Base-by-base conservation (phyloP, 2,797 vertebrate genomes). In the Otolemur crassicaudatus region DNA sequence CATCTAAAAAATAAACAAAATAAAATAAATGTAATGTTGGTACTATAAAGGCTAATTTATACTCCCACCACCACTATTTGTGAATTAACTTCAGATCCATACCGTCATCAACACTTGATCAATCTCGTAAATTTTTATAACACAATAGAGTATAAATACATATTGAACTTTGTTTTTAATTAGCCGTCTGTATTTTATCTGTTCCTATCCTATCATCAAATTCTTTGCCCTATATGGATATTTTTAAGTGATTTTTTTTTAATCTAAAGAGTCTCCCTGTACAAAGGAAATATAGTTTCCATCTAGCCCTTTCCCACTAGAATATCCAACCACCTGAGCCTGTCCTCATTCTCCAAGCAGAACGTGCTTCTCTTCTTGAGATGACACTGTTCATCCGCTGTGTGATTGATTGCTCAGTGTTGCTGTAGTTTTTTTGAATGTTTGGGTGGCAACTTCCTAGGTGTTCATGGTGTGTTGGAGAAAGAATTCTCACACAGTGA, bases 161-260 rank as follows among this genome's bases (percentile, higher is more conserved):
- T 37, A 87, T 2, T 20, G 4, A 90, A 65, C 67, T 58, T 76
- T 94, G 9, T 60, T 89, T 96, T 75, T 61, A 87, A 84, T 73
- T 80, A 86, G 69, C 20, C 43, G 5, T 29, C 69, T 86, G 0
- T 29, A 76, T 93, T 92, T 87, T 70, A 16, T 63, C 43, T 61
- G 16, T 43, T 75, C 16, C n/a, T 67, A 40, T 49, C 46, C 29
- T 83, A 14, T 96, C 14, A 58, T 27, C 67, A 53, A 53, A 58
- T n/a, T n/a, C 53, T 87, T 84, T 92, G 25, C 20, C 63, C 6
- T 7, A 7, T 23, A 56, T 23, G 17, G 46, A 40, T 23, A 63
- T n/a, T 88, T 67, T 27, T 37, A 96, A 91, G 34, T 19, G 34
- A 25, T 73, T 77, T n/a, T 79, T 79, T 90, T 88, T 81, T 67